Percentiles rank a stretch among this genome's conserved stretches.
Conservation (phyloP, 2,888 invertebrate species). For the Isotomurus palustris region DNA sequence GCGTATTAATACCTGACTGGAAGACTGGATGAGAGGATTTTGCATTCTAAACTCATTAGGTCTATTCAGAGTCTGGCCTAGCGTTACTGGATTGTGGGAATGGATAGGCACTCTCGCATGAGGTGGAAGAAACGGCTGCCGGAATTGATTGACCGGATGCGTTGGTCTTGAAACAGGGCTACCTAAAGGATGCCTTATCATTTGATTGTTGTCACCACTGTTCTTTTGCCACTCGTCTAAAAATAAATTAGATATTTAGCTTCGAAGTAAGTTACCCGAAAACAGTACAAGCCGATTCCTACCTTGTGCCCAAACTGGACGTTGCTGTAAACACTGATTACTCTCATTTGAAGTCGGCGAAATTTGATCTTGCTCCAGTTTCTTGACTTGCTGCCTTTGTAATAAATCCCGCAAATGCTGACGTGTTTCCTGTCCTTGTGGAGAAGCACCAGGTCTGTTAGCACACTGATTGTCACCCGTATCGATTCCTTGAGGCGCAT, state of each 20-base stretch:
- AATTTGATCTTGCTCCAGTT: slow-evolving; percentile 53
- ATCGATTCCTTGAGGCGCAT: slow-evolving; percentile 7
- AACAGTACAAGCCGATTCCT: too few species aligned
- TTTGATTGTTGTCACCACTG: background rate
- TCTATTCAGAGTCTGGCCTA: slow-evolving; percentile 10
- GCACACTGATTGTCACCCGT: background rate
- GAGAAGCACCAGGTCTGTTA: slow-evolving; percentile 28
- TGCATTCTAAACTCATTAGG: slow-evolving; percentile 12
- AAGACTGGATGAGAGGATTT: too few species aligned
- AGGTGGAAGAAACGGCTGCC: slow-evolving; percentile 41
- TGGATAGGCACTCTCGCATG: slow-evolving; percentile 38
- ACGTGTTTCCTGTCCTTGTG: slow-evolving; percentile 57
- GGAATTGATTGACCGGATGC: slow-evolving; percentile 40
- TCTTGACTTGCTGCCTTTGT: slow-evolving; percentile 67
- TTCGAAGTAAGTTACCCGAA: too few species aligned
- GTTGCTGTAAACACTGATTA: too few species aligned
- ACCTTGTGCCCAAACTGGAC: slow-evolving; percentile 25
- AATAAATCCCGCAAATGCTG: slow-evolving; percentile 72
- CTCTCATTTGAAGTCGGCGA: slow-evolving; percentile 46
- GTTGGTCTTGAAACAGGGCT: too few species aligned
- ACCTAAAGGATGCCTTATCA: slow-evolving; percentile 8
- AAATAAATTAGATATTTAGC: too few species aligned
- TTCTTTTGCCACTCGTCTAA: slow-evolving; percentile 8
- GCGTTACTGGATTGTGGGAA: too few species aligned
- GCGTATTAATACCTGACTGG: slow-evolving; percentile 24